phyloP scores from a whole-genome alignment of 2,113 vertebrate genomes.

The Stegostoma tigrinum region DNA sequence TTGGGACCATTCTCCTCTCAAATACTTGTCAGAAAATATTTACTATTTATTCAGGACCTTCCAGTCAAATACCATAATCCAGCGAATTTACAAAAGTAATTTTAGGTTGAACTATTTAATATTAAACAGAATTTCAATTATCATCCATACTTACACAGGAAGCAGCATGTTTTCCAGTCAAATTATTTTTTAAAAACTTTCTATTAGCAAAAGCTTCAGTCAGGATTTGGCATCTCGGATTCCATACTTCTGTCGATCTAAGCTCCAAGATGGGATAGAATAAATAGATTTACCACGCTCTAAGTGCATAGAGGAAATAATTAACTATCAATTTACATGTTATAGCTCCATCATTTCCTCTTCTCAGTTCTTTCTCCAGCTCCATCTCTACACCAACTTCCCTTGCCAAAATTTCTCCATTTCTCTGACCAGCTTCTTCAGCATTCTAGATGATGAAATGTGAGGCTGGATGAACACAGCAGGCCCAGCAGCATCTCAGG shows the following conservation, averaged over 20 bases:
- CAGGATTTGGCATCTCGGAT: background rate
- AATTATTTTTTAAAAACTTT: background rate
- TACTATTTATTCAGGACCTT: background rate
- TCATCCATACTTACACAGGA: background rate
- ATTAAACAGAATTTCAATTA: background rate
- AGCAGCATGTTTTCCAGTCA: background rate
- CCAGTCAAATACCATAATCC: background rate
- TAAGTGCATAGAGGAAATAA: background rate
- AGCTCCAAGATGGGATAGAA: background rate
- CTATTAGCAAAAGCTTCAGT: background rate
- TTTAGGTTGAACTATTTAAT: background rate
- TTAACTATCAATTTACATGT: background rate
- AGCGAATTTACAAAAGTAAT: background rate
- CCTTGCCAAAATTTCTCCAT: background rate
- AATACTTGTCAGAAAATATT: background rate
- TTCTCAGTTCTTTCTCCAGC: background rate
- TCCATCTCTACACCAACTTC: background rate
- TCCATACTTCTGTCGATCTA: background rate
- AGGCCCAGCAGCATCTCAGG: no score
- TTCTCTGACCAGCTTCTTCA: background rate
- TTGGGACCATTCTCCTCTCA: background rate
- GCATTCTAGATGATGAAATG: no score
- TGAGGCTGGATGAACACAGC: no score
- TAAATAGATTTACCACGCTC: background rate
- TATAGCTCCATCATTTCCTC: background rate